A percentile compares a stretch with the other conserved stretches of the same genome.
phyloP scores from a whole-genome alignment of 1,140 invertebrate genomes.

The Pachyrhynchus sulphureomaculatus region DNA sequence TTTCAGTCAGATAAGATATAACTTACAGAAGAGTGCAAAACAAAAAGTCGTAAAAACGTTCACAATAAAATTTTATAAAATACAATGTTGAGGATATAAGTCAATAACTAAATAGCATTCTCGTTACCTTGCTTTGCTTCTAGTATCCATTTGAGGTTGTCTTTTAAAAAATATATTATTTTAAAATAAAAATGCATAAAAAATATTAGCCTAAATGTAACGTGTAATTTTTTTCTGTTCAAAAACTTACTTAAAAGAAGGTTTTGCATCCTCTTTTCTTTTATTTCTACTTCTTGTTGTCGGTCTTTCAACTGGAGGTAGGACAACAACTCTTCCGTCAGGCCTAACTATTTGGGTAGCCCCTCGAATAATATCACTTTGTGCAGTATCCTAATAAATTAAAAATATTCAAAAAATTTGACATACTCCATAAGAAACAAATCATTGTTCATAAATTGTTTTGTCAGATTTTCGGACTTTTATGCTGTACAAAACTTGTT shows the following conservation, averaged over 20 bases:
- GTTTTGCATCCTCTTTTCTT: constrained; percentile 36
- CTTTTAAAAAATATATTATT: constrained; percentile 16
- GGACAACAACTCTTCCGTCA: constrained; percentile 69
- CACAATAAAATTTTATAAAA: too few species aligned
- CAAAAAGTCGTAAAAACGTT: too few species aligned
- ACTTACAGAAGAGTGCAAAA: too few species aligned
- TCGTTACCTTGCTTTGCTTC: constrained; percentile 24
- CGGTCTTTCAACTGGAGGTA: constrained; percentile 79
- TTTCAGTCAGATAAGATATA: too few species aligned
- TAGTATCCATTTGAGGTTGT: constrained; percentile 16
- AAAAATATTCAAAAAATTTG: neutral
- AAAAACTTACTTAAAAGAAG: constrained; percentile 37
- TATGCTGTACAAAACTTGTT: too few species aligned
- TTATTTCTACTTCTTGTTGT: constrained; percentile 62
- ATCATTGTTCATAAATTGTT: too few species aligned
- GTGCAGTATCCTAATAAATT: constrained; percentile 9
- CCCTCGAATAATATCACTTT: constrained; percentile 27
- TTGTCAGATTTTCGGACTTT: too few species aligned
- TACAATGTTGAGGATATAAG: too few species aligned
- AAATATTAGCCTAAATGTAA: neutral
- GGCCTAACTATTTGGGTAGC: constrained; percentile 64
- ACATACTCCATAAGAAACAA: too few species aligned
- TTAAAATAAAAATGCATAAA: constrained; percentile 1
- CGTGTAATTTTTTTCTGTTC: neutral
- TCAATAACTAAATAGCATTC: too few species aligned